Conservation (phyloP, 2,888 invertebrate species). For the Harpagoxenus sublaevis region DNA sequence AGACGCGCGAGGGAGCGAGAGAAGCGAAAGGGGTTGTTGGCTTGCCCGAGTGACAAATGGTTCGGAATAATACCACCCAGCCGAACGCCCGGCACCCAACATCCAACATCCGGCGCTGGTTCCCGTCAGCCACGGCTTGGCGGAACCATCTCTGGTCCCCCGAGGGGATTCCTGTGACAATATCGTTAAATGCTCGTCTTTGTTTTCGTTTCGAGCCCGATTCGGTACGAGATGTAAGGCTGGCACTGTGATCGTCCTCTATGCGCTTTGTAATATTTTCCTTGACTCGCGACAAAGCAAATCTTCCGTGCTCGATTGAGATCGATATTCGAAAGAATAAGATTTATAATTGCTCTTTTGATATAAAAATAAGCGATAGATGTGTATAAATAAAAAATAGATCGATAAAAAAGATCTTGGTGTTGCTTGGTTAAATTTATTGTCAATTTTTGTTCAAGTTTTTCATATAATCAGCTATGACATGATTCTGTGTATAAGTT, state of each 20-base stretch:
- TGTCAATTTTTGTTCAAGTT: background rate
- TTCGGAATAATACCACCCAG: slow-evolving; percentile 85
- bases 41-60: slow-evolving; percentile 85
- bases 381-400: background rate
- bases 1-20: slow-evolving; percentile 65
- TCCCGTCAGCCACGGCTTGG: slow-evolving; percentile 69
- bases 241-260: background rate
- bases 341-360: background rate
- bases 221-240: background rate
- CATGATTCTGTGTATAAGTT: background rate
- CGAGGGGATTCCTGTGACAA: slow-evolving; percentile 75
- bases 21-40: slow-evolving; percentile 84
- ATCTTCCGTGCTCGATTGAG: background rate
- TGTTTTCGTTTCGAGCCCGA: slow-evolving; percentile 74
- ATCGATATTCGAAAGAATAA: background rate
- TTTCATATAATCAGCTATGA: background rate
- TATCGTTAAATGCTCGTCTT: slow-evolving; percentile 82
- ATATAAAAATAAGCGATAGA: background rate
- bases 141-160: slow-evolving; percentile 69
- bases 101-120: slow-evolving; percentile 75
- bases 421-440: background rate
- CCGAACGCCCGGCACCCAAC: slow-evolving; percentile 78
- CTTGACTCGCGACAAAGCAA: background rate
- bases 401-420: background rate
- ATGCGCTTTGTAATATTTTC: background rate